A percentile compares a stretch with the other conserved stretches of the same genome.
Evolutionary conservation across 2,797 vertebrate species (phyloP).

Genomic region (Allobates femoralis): DNA sequence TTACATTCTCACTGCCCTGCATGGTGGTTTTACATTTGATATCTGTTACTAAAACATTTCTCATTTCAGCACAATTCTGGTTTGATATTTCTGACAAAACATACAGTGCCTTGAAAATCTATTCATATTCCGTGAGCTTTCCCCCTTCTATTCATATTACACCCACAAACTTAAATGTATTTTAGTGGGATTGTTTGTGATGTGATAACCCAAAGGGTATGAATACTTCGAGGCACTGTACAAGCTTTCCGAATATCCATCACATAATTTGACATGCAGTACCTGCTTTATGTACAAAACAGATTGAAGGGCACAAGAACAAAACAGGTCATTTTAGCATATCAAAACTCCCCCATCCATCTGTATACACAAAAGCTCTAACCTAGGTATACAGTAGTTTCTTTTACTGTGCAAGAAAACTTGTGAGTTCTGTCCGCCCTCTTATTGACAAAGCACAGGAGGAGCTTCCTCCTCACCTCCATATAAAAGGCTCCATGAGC

Average conservation of each 20-base stretch:
- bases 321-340: neutral
- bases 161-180: too few relatives aligned
- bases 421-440: conserved; percentile 34
- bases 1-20: too few relatives aligned
- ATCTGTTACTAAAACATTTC: too few relatives aligned
- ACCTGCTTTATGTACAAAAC: neutral
- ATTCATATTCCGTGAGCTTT: too few relatives aligned
- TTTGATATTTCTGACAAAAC: too few relatives aligned
- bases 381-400: neutral
- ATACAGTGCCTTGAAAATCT: too few relatives aligned
- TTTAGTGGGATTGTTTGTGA: too few relatives aligned
- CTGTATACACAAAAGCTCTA: neutral
- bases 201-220: too few relatives aligned
- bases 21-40: too few relatives aligned
- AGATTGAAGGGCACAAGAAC: neutral
- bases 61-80: too few relatives aligned
- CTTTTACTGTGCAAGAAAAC: neutral
- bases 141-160: too few relatives aligned
- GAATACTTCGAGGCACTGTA: too few relatives aligned
- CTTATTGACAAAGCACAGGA: conserved; percentile 19
- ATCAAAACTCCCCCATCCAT: neutral
- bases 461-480: conserved; percentile 32
- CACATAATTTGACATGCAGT: neutral
- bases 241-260: neutral
- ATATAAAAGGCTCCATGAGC: conserved; percentile 30